Evolutionary conservation across 2,888 invertebrate species (phyloP), one percentile per base, ranked within the genome.

Genomic region (Tribolium freemani): DNA sequence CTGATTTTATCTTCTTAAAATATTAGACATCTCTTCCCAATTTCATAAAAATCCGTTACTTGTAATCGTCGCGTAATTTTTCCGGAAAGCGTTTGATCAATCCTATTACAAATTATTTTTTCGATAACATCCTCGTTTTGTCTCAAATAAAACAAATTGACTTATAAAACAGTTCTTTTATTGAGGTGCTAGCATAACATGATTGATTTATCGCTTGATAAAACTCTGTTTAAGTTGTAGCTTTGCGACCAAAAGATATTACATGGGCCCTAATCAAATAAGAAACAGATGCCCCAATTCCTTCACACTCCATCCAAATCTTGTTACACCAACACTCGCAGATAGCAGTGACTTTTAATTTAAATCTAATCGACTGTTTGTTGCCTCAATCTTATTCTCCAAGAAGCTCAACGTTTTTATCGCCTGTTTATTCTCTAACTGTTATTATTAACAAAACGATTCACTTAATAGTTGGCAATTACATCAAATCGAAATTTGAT

Each of bases 1-100:
- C 60, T 63, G 74, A 74, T 74, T 72, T 74, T 56, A 74, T 72
- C 67, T 63, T 64, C 44, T 10, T 74, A 72, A 74, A 69, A 74
- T 74, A 74, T 74, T 74, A 64, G 74, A 56, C 45, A 66, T 74
- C 58, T 67, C 58, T 54, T 45, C 48, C 61, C 69, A 72, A 72
- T 73, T 73, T 56, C 50, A 71, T 71, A 67, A 64, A 71, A 73
- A 73, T 73, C 63, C 50, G 70, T 67, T 73, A 73, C 70, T 61
- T 73, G 67, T 73, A 70, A 70, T 70, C 68, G 67, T 72, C 68
- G 68, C 63, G 67, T 71, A 66, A 66, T 60, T 61, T 61, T 68
- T 64, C 26, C 64, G 26, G 57, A 63, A 63, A 50, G 46, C 13
- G 11, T 26, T 58, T 63, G 13, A 69, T 69, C 54, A 26, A 61